Percentiles rank a stretch among this genome's conserved stretches.
Evolutionary conservation across 2,888 invertebrate genomes (phyloP).

Genomic region (Flabesymbios commensalis): DNA sequence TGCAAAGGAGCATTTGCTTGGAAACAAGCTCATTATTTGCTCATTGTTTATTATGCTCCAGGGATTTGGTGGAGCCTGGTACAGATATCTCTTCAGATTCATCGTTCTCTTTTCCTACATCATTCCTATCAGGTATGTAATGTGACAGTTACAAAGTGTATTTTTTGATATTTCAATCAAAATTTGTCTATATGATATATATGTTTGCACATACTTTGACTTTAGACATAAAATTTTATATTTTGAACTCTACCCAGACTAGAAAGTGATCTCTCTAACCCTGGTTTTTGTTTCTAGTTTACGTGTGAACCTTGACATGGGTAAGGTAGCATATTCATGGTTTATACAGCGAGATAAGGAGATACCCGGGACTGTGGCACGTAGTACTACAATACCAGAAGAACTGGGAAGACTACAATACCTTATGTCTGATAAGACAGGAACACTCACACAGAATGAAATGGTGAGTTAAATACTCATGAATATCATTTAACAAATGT

Average conservation of each 20-base stretch:
- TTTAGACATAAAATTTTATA: too few relatives aligned
- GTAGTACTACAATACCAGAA: constrained; percentile 98
- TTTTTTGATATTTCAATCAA: too few relatives aligned
- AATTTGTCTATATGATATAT: too few relatives aligned
- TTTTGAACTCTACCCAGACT: too few relatives aligned
- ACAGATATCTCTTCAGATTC: constrained; percentile 93
- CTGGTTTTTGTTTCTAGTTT: too few relatives aligned
- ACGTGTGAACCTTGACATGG: constrained; percentile 97
- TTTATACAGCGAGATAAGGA: constrained; percentile 90
- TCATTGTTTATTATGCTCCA: constrained; percentile 32
- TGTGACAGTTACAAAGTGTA: too few relatives aligned
- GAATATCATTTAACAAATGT: too few relatives aligned
- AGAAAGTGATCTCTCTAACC: too few relatives aligned
- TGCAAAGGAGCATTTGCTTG: too few relatives aligned
- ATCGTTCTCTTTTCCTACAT: constrained; percentile 97
- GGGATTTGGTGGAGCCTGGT: constrained; percentile 96
- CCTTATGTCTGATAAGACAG: constrained; percentile 97
- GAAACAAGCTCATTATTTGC: too few relatives aligned
- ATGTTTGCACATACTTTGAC: too few relatives aligned
- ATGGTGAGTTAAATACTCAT: constrained; percentile 72
- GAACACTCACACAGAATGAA: constrained; percentile 97
- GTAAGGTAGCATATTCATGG: constrained; percentile 97
- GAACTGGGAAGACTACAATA: constrained; percentile 96
- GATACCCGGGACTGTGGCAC: constrained; percentile 91
- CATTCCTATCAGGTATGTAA: constrained; percentile 87